Percentiles rank a stretch among this genome's conserved stretches.
These are phyloP conservation scores for Aldabrachelys gigantea DNA, from an alignment of 2,113 vertebrate genomes.

Conservation along the genomic window DNA sequence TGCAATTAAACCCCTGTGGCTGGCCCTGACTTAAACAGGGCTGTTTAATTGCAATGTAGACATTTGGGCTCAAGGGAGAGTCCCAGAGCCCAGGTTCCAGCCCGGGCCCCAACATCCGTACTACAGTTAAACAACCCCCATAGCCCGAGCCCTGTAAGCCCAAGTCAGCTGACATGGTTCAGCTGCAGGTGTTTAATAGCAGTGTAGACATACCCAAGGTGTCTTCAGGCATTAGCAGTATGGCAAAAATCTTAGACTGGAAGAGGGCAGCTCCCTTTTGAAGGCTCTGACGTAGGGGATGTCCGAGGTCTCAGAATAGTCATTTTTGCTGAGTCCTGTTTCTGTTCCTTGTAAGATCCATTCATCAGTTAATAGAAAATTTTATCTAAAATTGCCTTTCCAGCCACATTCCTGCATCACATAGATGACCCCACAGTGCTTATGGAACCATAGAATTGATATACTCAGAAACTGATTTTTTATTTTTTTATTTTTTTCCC, in stretches of 20 bases:
- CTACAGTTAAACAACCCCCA: not conserved
- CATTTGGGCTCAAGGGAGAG: not conserved
- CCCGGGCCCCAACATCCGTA: not conserved
- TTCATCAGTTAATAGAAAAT: not conserved
- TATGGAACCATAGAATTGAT: not conserved
- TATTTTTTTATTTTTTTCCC: too few relatives aligned
- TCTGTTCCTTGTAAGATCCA: not conserved
- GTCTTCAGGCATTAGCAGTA: not conserved
- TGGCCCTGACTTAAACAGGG: not conserved
- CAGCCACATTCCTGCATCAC: not conserved
- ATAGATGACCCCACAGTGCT: not conserved
- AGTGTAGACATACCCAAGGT: not conserved
- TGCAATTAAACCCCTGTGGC: too few relatives aligned
- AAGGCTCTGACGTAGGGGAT: conserved; percentile 24
- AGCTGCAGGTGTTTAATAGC: not conserved
- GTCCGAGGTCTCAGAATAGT: not conserved
- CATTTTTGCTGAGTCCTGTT: not conserved
- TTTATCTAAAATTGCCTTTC: not conserved
- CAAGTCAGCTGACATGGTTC: not conserved
- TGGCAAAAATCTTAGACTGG: not conserved
- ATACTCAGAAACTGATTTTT: too few relatives aligned
- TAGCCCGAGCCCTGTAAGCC: not conserved
- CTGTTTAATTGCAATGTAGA: not conserved
- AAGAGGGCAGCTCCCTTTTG: not conserved
- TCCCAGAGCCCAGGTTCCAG: not conserved